phyloP scores from a whole-genome alignment of 2,797 vertebrate genomes.

The Poeciliopsis paucimaculata region DNA sequence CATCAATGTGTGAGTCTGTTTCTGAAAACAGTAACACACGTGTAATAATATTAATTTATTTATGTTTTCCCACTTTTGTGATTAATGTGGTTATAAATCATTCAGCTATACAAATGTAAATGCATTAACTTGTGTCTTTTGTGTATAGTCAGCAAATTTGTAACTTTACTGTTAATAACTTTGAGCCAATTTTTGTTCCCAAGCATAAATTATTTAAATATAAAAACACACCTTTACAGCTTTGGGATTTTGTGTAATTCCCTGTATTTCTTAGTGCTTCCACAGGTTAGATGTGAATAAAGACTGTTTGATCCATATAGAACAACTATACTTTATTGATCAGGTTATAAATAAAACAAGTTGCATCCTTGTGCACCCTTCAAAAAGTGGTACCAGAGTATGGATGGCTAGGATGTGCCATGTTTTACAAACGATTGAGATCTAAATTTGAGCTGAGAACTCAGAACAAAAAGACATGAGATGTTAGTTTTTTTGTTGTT shows the following conservation, averaged over 20 bases:
- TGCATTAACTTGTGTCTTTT: slow-evolving; percentile 4
- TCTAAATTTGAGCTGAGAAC: neutral
- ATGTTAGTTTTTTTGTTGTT: neutral
- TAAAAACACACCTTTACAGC: slow-evolving; percentile 7
- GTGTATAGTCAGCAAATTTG: neutral
- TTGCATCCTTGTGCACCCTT: too few species aligned
- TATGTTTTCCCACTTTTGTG: slow-evolving; percentile 10
- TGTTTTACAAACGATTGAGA: neutral
- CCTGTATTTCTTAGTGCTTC: neutral
- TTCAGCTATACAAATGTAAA: slow-evolving; percentile 22
- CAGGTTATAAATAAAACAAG: slow-evolving; percentile 25
- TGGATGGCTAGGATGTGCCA: neutral
- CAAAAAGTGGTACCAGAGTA: neutral
- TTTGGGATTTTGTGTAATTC: neutral
- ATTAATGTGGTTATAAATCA: slow-evolving; percentile 38
- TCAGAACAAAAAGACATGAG: neutral
- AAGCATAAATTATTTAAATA: slow-evolving; percentile 40
- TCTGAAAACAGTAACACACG: neutral
- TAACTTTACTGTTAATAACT: slow-evolving; percentile 30
- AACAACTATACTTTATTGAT: slow-evolving; percentile 51
- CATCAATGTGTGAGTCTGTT: slow-evolving; percentile 12
- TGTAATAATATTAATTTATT: neutral
- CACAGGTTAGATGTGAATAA: neutral
- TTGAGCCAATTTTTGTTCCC: slow-evolving; percentile 1
- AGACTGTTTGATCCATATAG: slow-evolving; percentile 27